Conservation (phyloP, 2,113 vertebrate genomes). For the Phylloscopus trochilus region DNA sequence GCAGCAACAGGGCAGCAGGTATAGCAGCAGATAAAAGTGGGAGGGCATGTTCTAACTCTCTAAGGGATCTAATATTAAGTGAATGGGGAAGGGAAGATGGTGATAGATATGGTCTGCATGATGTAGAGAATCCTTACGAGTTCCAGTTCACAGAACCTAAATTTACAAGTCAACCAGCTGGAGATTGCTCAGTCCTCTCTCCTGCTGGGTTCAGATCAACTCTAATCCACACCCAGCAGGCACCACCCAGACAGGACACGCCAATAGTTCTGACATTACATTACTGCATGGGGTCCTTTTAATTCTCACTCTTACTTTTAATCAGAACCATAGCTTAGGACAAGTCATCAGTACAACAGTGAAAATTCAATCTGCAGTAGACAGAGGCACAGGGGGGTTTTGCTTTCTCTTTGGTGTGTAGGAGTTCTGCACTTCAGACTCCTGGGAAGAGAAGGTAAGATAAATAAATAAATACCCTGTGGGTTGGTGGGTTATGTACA, state of each 20-base stretch:
- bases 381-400: background rate
- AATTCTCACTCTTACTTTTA: slow-evolving; percentile 31
- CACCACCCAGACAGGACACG: slow-evolving; percentile 7
- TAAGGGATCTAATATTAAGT: background rate
- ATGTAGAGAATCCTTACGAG: background rate
- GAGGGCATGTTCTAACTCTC: background rate
- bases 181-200: background rate
- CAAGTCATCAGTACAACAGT: background rate
- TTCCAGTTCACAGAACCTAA: background rate
- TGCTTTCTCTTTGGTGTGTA: background rate
- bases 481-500: background rate
- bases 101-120: background rate
- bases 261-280: background rate
- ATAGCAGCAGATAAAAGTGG: background rate
- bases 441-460: background rate
- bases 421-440: background rate
- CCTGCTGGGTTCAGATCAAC: background rate
- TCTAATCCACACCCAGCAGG: background rate
- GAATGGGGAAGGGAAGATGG: background rate
- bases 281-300: background rate
- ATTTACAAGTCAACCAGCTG: background rate
- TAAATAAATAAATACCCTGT: background rate
- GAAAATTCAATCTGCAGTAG: background rate
- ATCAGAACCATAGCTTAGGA: slow-evolving; percentile 2
- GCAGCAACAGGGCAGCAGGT: background rate